phyloP scores from a whole-genome alignment of 2,888 invertebrate genomes.

The Eupithecia vulgata region DNA sequence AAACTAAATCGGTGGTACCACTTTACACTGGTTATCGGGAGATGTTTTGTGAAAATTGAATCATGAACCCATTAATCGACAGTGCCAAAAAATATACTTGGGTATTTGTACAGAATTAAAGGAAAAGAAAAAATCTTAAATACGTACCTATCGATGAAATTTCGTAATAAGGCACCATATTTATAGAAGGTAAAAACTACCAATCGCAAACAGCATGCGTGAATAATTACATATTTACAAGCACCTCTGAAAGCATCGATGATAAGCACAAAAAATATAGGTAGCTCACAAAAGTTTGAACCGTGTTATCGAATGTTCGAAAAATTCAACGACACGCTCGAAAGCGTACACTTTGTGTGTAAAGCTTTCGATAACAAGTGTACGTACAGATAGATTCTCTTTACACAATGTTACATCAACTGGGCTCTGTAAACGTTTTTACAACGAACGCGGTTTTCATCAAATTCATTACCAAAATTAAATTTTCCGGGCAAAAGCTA shows the following conservation, averaged over 20 bases:
- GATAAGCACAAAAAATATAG: background rate
- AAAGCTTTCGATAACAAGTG: background rate
- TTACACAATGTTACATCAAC: constrained; percentile 18
- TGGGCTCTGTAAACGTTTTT: constrained; percentile 16
- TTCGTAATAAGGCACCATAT: background rate
- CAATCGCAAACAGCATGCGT: background rate
- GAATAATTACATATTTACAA: background rate
- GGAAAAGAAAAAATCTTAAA: too few relatives aligned
- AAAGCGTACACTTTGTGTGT: background rate
- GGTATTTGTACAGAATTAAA: too few relatives aligned
- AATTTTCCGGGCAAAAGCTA: constrained; percentile 17
- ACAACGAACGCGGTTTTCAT: constrained; percentile 15
- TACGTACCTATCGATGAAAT: background rate
- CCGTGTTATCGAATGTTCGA: background rate
- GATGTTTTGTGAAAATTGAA: background rate
- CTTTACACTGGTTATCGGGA: background rate
- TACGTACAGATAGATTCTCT: background rate
- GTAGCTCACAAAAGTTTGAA: background rate
- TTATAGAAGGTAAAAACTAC: background rate
- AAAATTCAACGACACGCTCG: too few relatives aligned
- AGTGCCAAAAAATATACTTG: background rate
- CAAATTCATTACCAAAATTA: constrained; percentile 24
- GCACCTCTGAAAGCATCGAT: background rate
- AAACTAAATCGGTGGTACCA: constrained; percentile 37
- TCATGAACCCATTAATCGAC: background rate